A percentile compares a stretch with the other conserved stretches of the same genome.
Evolutionary conservation across 2,888 invertebrate species (phyloP).

Genomic region (Nasonia oneida): DNA sequence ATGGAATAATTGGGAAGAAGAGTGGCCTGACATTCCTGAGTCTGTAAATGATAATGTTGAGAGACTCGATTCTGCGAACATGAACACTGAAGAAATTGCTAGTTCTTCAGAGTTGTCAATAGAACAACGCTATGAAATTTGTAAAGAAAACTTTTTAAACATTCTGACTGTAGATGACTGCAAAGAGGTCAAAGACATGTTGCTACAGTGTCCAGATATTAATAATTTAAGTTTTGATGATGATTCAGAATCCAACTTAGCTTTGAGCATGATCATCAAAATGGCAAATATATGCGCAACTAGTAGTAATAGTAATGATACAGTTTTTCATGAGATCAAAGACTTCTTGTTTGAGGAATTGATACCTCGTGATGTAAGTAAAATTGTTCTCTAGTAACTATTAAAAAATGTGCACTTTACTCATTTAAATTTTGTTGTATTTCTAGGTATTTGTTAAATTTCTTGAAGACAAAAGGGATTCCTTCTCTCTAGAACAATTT

Average conservation of each 20-base stretch:
- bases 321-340: constrained; percentile 71
- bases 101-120: constrained; percentile 63
- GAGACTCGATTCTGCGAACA: neutral
- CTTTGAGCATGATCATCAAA: constrained; percentile 67
- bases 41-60: constrained; percentile 27
- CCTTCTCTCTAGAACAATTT: constrained; percentile 68
- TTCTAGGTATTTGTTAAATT: constrained; percentile 70
- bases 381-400: constrained; percentile 26
- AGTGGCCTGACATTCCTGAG: constrained; percentile 50
- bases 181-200: constrained; percentile 67
- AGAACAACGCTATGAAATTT: constrained; percentile 69
- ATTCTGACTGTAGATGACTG: constrained; percentile 69
- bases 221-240: constrained; percentile 63
- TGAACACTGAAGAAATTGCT: neutral
- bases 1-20: constrained; percentile 58
- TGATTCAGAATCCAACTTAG: constrained; percentile 69
- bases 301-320: constrained; percentile 64
- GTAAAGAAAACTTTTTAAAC: constrained; percentile 66
- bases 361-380: constrained; percentile 68
- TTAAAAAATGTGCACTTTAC: constrained; percentile 9
- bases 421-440: constrained; percentile 32
- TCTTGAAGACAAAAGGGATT: constrained; percentile 65
- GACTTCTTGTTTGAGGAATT: constrained; percentile 68
- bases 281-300: constrained; percentile 63
- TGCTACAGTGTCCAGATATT: constrained; percentile 68